These are phyloP conservation scores for Leuciscus waleckii DNA, from an alignment of 2,797 vertebrate species.

Conservation along the genomic window DNA sequence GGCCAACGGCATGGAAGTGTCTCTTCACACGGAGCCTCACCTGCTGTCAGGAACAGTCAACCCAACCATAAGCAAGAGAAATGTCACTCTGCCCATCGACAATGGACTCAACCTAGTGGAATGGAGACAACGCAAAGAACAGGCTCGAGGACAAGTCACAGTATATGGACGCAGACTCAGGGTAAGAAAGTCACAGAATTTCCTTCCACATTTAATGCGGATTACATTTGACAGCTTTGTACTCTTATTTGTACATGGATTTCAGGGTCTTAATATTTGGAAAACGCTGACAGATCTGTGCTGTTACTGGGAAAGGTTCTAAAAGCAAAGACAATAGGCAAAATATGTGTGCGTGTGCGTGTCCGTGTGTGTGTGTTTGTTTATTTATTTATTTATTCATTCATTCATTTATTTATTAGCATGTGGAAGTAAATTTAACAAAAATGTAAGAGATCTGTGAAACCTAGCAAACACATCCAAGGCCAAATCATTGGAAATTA, in stretches of 20 bases:
- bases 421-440: neutral
- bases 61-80: constrained; percentile 95
- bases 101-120: constrained; percentile 97
- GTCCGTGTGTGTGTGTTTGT: too few species aligned
- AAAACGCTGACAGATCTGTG: neutral
- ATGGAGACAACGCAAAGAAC: constrained; percentile 97
- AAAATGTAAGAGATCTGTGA: neutral
- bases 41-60: constrained; percentile 95
- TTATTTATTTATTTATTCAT: too few species aligned
- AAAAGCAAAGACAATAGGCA: neutral
- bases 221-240: neutral
- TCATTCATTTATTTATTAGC: too few species aligned
- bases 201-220: neutral
- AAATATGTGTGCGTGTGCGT: neutral
- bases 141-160: constrained; percentile 93
- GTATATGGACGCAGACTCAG: constrained; percentile 94
- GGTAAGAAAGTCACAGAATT: constrained; percentile 77
- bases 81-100: constrained; percentile 95
- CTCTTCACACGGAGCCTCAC: constrained; percentile 95
- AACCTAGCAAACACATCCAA: neutral
- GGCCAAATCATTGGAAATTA: neutral
- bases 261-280: neutral
- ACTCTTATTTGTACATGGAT: neutral
- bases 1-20: constrained; percentile 98
- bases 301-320: neutral